A percentile compares a stretch with the other conserved stretches of the same genome.
phyloP scores from a whole-genome alignment of 2,888 invertebrate species.

The Drosophila mimetica region DNA sequence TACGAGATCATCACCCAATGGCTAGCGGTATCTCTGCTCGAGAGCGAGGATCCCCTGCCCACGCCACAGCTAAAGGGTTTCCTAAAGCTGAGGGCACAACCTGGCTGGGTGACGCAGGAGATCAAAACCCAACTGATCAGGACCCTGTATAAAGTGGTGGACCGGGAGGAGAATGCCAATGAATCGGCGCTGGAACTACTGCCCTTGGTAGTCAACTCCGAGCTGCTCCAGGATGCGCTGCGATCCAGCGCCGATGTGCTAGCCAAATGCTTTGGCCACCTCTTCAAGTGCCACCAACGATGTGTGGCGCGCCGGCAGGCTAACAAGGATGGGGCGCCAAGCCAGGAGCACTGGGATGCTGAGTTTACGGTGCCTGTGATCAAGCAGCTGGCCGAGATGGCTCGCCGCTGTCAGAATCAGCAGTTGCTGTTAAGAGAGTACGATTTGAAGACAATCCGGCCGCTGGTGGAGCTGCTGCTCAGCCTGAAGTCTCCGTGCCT shows the following conservation, averaged over 20 bases:
- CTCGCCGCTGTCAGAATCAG: constrained; percentile 64
- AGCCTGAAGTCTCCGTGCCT: constrained; percentile 67
- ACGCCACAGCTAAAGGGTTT: constrained; percentile 35
- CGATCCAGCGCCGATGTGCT: constrained; percentile 66
- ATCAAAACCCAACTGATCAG: constrained; percentile 68
- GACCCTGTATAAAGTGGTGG: constrained; percentile 42
- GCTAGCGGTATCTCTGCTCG: constrained; percentile 57
- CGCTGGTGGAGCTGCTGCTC: constrained; percentile 69
- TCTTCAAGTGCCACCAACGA: constrained; percentile 70
- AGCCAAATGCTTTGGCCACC: constrained; percentile 56
- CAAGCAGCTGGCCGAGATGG: constrained; percentile 63
- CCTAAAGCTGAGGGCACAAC: constrained; percentile 74
- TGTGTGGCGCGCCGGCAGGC: constrained; percentile 50
- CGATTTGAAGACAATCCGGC: constrained; percentile 45
- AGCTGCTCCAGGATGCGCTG: constrained; percentile 77
- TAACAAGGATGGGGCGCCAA: neutral
- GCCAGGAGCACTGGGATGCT: constrained; percentile 46
- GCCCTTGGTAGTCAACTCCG: constrained; percentile 63
- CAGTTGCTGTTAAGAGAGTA: constrained; percentile 55
- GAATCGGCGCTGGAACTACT: constrained; percentile 53
- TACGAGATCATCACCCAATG: constrained; percentile 81
- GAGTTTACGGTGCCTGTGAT: constrained; percentile 68
- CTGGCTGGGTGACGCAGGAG: constrained; percentile 69
- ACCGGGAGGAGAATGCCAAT: neutral
- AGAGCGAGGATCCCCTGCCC: constrained; percentile 16